phyloP scores from a whole-genome alignment of 2,797 vertebrate species.

The Hyperoplus immaculatus region DNA sequence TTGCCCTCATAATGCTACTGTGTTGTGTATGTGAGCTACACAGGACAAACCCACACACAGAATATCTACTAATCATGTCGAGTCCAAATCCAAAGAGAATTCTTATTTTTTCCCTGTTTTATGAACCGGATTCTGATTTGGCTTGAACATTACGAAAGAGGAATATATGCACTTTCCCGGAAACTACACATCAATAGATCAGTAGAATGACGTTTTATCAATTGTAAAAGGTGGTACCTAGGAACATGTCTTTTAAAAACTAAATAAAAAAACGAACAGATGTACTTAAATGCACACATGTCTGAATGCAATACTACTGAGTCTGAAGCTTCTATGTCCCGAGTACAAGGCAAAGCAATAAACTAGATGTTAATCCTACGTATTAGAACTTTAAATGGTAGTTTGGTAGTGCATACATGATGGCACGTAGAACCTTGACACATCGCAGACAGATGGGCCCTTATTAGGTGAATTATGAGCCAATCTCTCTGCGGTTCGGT shows the following conservation, averaged over 20 bases:
- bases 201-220: not conserved
- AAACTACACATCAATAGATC: constrained; percentile 1
- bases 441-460: no score
- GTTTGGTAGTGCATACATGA: not conserved
- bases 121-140: constrained; percentile 37
- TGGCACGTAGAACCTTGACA: not conserved
- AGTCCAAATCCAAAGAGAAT: constrained; percentile 29
- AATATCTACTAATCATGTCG: constrained; percentile 19
- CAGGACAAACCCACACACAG: not conserved
- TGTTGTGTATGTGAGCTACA: not conserved
- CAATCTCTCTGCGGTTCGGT: not conserved
- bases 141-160: constrained; percentile 39
- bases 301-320: no score
- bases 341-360: no score
- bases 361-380: no score
- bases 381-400: not conserved
- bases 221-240: not conserved
- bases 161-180: constrained; percentile 9
- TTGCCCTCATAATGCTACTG: constrained; percentile 31
- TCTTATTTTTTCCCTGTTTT: constrained; percentile 42
- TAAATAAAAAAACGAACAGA: not conserved
- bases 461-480: not conserved
- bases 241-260: no score
- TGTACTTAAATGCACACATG: no score
- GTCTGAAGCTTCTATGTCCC: no score